phyloP scores from a whole-genome alignment of 2,888 invertebrate species.

The Euzophera pinguis region DNA sequence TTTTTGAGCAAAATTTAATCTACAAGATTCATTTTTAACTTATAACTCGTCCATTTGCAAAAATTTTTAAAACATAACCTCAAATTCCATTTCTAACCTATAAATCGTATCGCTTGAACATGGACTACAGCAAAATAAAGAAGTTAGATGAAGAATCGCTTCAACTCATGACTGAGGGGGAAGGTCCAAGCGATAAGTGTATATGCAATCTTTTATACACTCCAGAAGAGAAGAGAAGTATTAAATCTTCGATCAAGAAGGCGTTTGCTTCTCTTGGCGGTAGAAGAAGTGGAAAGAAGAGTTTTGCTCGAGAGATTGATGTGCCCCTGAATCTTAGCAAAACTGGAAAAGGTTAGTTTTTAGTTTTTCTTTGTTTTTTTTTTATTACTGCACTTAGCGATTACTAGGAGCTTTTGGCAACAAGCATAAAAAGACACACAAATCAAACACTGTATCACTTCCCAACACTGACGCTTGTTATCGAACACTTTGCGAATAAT shows the following conservation, averaged over 20 bases:
- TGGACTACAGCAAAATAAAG: conserved; percentile 39
- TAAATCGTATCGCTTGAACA: conserved; percentile 12
- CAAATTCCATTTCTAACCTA: background rate
- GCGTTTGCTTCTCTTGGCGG: conserved; percentile 26
- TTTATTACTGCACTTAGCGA: too few relatives aligned
- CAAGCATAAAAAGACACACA: too few relatives aligned
- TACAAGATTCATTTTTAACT: too few relatives aligned
- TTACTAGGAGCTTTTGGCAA: too few relatives aligned
- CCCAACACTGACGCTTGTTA: too few relatives aligned
- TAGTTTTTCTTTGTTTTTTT: background rate
- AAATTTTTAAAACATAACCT: too few relatives aligned
- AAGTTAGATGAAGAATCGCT: conserved; percentile 44
- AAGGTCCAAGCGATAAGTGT: conserved; percentile 45
- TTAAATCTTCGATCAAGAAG: conserved; percentile 41
- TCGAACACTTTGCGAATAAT: too few relatives aligned
- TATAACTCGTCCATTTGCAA: too few relatives aligned
- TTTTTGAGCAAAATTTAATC: too few relatives aligned
- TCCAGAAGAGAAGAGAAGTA: conserved; percentile 25
- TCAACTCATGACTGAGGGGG: conserved; percentile 34
- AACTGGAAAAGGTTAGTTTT: conserved; percentile 14
- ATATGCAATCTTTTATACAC: conserved; percentile 40
- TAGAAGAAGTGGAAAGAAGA: conserved; percentile 7
- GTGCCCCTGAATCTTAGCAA: conserved; percentile 28
- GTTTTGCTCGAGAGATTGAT: conserved; percentile 22
- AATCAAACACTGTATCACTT: too few relatives aligned